Evolutionary conservation across 2,888 invertebrate species (phyloP).

Genomic region (Oscheius onirici): DNA sequence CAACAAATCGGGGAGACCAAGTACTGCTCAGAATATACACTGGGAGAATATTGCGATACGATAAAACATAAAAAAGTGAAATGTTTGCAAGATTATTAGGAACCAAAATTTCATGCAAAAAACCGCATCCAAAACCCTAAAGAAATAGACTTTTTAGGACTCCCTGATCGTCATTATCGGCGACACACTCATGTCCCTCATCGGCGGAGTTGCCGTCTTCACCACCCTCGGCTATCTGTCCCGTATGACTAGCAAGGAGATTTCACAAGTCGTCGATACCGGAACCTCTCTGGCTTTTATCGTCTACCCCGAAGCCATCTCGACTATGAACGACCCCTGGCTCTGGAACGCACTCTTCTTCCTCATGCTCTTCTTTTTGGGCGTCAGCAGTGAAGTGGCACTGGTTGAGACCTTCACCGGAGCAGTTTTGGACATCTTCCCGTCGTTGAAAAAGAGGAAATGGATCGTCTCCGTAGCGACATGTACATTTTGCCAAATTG

Average conservation of each 20-base stretch:
- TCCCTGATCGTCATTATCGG: constrained; percentile 62
- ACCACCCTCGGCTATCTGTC: constrained; percentile 54
- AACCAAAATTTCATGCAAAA: too few species aligned
- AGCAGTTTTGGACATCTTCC: constrained; percentile 29
- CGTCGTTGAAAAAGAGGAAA: constrained; percentile 2
- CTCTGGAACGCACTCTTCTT: constrained; percentile 73
- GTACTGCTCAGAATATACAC: too few species aligned
- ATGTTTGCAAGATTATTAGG: too few species aligned
- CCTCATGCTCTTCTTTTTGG: constrained; percentile 72
- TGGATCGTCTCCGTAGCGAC: constrained; percentile 17
- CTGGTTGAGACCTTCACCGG: constrained; percentile 37
- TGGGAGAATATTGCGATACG: too few species aligned
- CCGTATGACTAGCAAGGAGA: constrained; percentile 24
- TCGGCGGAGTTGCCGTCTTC: constrained; percentile 60
- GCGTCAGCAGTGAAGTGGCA: constrained; percentile 61
- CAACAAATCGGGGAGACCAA: too few species aligned
- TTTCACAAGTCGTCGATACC: constrained; percentile 51
- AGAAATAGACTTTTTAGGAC: constrained; percentile 40
- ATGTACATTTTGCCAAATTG: background rate
- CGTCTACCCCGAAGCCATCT: constrained; percentile 72
- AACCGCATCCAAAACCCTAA: too few species aligned
- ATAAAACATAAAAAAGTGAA: too few species aligned
- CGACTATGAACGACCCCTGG: constrained; percentile 70
- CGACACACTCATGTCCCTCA: constrained; percentile 55
- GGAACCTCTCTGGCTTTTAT: constrained; percentile 73